phyloP scores from a whole-genome alignment of 1,140 invertebrate species.

The Sinonovacula constricta region DNA sequence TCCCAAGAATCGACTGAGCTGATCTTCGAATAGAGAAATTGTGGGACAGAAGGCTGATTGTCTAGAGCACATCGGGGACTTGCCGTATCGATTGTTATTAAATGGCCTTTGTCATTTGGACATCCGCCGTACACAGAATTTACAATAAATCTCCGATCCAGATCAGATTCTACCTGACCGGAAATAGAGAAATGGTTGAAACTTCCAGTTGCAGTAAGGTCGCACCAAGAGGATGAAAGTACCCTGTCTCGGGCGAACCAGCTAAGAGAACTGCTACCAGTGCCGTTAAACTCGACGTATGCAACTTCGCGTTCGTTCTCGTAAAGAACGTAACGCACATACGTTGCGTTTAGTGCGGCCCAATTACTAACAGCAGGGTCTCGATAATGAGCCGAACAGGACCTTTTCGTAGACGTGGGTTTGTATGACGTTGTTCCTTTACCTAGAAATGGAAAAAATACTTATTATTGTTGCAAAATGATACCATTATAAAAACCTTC shows the following conservation, averaged over 20 bases:
- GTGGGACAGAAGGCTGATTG: conserved; percentile 17
- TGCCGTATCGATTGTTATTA: too few species aligned
- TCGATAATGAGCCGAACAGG: conserved; percentile 10
- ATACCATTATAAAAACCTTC: background rate
- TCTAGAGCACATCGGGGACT: too few species aligned
- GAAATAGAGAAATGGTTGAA: too few species aligned
- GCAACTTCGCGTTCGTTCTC: conserved; percentile 17
- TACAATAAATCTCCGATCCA: too few species aligned
- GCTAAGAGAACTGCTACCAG: background rate
- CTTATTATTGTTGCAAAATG: background rate
- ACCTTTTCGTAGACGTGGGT: conserved; percentile 10
- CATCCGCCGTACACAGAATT: too few species aligned
- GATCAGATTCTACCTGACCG: too few species aligned
- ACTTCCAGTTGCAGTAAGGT: background rate
- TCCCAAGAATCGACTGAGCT: conserved; percentile 14
- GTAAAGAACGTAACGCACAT: conserved; percentile 20
- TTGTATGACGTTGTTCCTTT: background rate
- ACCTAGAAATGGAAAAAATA: conserved; percentile 1
- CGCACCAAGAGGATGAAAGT: conserved; percentile 13
- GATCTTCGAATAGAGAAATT: conserved; percentile 27
- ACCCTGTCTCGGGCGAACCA: conserved; percentile 23
- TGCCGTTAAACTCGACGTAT: conserved; percentile 25
- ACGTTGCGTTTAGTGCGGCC: background rate
- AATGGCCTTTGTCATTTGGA: too few species aligned
- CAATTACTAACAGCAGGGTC: background rate